Evolutionary conservation across 2,888 invertebrate species (phyloP).

Genomic region (Apotomis betuletana): DNA sequence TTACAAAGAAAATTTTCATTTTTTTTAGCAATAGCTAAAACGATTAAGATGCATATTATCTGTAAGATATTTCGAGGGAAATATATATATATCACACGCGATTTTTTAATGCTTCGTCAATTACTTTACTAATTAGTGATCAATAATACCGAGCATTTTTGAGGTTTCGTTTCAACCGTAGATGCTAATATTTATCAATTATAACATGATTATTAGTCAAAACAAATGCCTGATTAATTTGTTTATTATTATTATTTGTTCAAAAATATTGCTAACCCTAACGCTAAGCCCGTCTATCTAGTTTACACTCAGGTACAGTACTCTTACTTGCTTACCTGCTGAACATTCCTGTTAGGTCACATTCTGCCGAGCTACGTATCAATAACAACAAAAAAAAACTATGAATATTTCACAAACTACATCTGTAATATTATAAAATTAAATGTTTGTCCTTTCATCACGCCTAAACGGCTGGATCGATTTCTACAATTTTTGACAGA

Average conservation of each 20-base stretch:
- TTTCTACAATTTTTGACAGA: too few species aligned
- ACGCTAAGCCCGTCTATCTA: slow-evolving; percentile 66
- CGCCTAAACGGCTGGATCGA: too few species aligned
- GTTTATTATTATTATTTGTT: background rate
- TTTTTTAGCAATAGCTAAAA: too few species aligned
- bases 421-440: too few species aligned
- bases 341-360: slow-evolving; percentile 64
- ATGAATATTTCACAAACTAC: background rate
- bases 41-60: too few species aligned
- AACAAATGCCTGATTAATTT: background rate
- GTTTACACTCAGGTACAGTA: slow-evolving; percentile 62
- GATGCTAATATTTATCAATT: background rate
- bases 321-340: slow-evolving; percentile 64
- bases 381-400: slow-evolving; percentile 29
- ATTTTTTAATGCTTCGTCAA: background rate
- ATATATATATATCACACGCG: background rate
- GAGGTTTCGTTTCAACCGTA: background rate
- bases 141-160: slow-evolving; percentile 2
- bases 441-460: too few species aligned
- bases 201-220: too few species aligned
- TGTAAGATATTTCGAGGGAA: background rate
- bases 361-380: slow-evolving; percentile 50
- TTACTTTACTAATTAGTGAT: background rate
- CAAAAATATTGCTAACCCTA: slow-evolving; percentile 26
- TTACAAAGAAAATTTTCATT: too few species aligned